Percentiles rank a stretch among this genome's conserved stretches.
Conservation (phyloP, 2,888 invertebrate genomes). For the Scrobipalpa atriplicella region DNA sequence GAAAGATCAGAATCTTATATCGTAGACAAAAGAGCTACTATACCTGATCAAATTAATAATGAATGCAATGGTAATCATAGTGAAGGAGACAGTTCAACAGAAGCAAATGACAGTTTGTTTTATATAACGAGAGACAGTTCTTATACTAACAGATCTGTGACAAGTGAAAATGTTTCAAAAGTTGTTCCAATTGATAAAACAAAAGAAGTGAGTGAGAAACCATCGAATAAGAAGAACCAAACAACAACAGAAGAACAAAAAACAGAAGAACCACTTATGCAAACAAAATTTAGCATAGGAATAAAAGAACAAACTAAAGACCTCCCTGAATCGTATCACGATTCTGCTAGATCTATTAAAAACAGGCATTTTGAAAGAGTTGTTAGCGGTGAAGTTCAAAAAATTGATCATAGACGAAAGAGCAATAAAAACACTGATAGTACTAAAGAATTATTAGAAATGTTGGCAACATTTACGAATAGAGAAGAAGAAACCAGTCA, state of each 20-base stretch:
- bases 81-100: neutral
- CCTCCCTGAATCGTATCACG: slow-evolving; percentile 14
- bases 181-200: slow-evolving; percentile 38
- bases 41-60: neutral
- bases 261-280: too few species aligned
- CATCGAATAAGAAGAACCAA: neutral
- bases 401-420: slow-evolving; percentile 33
- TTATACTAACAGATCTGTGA: too few species aligned
- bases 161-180: slow-evolving; percentile 36
- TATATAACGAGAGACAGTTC: neutral
- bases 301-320: neutral
- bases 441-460: slow-evolving; percentile 62
- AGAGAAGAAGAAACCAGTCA: slow-evolving; percentile 20
- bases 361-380: slow-evolving; percentile 44
- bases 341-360: slow-evolving; percentile 28
- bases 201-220: slow-evolving; percentile 9
- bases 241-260: too few species aligned
- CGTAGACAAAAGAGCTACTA: neutral
- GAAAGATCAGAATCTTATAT: neutral
- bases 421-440: slow-evolving; percentile 45
- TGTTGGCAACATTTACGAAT: slow-evolving; percentile 62
- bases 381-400: slow-evolving; percentile 37
- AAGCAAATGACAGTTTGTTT: neutral
- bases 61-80: neutral
- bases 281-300: neutral